Conservation (phyloP, 2,797 vertebrate species). For the Cuniculus paca region DNA sequence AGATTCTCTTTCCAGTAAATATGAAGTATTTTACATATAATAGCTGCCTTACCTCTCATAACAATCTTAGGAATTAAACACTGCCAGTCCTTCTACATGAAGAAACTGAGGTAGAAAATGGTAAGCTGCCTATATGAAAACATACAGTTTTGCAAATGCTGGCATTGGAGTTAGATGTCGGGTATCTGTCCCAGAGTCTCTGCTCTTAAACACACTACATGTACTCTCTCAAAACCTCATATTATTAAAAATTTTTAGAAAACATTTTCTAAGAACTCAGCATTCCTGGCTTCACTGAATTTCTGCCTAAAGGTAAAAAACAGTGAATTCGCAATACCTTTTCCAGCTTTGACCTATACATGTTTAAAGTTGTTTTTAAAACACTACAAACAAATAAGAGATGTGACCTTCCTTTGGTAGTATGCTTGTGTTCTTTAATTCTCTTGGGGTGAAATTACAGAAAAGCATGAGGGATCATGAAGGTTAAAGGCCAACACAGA, state of each 20-base stretch:
- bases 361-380: slow-evolving; percentile 37
- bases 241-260: neutral
- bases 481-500: neutral
- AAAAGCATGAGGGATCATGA: neutral
- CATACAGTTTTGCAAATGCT: neutral
- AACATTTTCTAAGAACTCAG: neutral
- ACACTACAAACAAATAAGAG: neutral
- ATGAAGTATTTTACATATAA: neutral
- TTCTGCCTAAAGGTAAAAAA: neutral
- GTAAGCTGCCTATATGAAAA: neutral
- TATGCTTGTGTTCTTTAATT: neutral
- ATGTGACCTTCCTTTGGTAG: neutral
- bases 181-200: neutral
- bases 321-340: slow-evolving; percentile 7
- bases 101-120: neutral
- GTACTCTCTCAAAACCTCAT: neutral
- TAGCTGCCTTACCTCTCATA: neutral
- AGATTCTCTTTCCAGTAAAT: slow-evolving; percentile 8
- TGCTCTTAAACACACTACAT: neutral
- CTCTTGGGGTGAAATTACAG: neutral
- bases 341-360: neutral
- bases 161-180: neutral
- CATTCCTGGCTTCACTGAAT: neutral
- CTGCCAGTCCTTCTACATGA: neutral
- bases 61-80: neutral